Evolutionary conservation across 2,888 invertebrate species (phyloP).

Genomic region (Ormyrus thymus): DNA sequence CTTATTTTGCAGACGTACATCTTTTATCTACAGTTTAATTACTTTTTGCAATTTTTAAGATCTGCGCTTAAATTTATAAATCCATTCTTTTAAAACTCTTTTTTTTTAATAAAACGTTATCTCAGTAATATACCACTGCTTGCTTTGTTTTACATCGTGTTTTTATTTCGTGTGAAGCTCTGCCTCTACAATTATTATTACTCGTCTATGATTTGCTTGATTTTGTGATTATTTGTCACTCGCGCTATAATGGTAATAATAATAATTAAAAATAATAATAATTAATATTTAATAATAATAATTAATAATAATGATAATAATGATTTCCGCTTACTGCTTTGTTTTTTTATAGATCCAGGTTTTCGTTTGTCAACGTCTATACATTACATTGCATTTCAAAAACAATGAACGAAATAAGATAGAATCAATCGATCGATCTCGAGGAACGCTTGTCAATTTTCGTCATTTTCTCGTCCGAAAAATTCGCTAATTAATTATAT

Average conservation of each 20-base stretch:
- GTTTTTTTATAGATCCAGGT: constrained; percentile 39
- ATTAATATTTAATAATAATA: constrained; percentile 42
- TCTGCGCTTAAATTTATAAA: constrained; percentile 51
- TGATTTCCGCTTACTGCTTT: constrained; percentile 45
- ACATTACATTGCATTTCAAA: constrained; percentile 43
- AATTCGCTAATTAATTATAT: not conserved
- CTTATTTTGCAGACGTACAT: constrained; percentile 34
- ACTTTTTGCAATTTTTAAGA: constrained; percentile 48
- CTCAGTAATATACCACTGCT: constrained; percentile 50
- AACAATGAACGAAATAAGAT: constrained; percentile 35
- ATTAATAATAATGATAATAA: constrained; percentile 47
- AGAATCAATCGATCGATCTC: constrained; percentile 43
- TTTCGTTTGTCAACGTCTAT: constrained; percentile 40
- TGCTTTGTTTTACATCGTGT: constrained; percentile 51
- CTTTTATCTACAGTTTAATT: constrained; percentile 52
- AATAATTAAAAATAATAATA: constrained; percentile 34
- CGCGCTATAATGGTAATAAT: constrained; percentile 49
- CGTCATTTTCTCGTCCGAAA: not conserved
- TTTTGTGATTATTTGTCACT: constrained; percentile 54
- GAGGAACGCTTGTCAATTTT: constrained; percentile 1
- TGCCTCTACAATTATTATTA: constrained; percentile 56
- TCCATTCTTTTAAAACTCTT: constrained; percentile 40
- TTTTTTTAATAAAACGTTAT: constrained; percentile 47
- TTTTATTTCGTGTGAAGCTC: constrained; percentile 50
- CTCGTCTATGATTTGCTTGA: constrained; percentile 50